Percentiles rank a stretch among this genome's conserved stretches.
phyloP scores from a whole-genome alignment of 2,797 vertebrate species.

The Danionella dracula region DNA sequence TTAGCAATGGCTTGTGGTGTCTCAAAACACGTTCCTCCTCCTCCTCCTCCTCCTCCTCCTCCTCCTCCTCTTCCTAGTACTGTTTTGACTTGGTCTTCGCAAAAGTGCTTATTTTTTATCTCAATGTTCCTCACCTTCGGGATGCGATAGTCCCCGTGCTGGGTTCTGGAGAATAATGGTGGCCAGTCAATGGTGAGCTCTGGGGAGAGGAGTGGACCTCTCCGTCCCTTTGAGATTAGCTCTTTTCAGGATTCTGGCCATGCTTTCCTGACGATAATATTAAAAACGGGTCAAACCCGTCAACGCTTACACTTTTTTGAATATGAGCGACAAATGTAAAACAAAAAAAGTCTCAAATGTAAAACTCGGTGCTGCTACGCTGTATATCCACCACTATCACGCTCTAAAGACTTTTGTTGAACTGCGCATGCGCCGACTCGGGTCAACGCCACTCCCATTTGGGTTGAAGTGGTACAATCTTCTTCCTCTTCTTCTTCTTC shows the following conservation, averaged over 20 bases:
- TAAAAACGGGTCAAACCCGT: slow-evolving; percentile 14
- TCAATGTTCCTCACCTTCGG: background rate
- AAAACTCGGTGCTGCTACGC: too few relatives aligned
- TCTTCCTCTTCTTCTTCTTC: too few relatives aligned
- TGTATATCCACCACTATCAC: too few relatives aligned
- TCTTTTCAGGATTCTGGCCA: background rate
- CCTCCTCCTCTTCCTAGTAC: too few relatives aligned
- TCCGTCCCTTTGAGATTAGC: slow-evolving; percentile 15
- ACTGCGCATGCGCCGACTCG: slow-evolving; percentile 17
- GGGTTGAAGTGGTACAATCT: too few relatives aligned
- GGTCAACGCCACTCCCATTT: slow-evolving; percentile 20
- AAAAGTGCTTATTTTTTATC: background rate
- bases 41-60: too few relatives aligned
- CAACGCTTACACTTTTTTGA: too few relatives aligned
- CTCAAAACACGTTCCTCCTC: too few relatives aligned
- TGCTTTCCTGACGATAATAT: background rate
- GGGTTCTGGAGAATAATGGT: slow-evolving; percentile 6
- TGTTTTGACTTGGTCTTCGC: background rate
- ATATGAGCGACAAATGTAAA: too few relatives aligned
- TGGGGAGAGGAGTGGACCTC: too few relatives aligned
- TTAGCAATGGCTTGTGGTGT: too few relatives aligned
- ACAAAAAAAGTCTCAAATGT: too few relatives aligned
- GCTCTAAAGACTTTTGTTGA: background rate
- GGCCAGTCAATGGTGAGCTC: background rate
- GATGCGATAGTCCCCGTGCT: slow-evolving; percentile 1